These are phyloP conservation scores for Bugula neritina DNA, from an alignment of 2,888 invertebrate genomes.

Conservation along the genomic window DNA sequence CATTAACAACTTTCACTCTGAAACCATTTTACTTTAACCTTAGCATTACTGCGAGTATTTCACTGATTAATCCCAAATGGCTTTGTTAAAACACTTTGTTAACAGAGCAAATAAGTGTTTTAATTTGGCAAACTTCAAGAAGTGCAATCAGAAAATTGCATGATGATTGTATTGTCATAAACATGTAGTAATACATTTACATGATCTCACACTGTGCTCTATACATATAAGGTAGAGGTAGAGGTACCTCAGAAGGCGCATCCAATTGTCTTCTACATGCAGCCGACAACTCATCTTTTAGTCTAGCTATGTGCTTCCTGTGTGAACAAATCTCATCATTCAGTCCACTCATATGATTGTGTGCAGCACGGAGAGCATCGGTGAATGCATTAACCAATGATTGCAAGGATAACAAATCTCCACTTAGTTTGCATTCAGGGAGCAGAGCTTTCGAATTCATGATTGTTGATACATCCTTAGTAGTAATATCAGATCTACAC, in stretches of 20 bases:
- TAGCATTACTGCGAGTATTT: too few species aligned
- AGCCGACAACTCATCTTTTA: conserved; percentile 43
- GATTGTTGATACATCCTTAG: conserved; percentile 8
- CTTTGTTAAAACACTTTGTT: too few species aligned
- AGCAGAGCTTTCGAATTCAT: conserved; percentile 5
- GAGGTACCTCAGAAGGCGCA: conserved; percentile 23
- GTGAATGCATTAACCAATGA: conserved; percentile 46
- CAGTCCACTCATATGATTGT: conserved; percentile 36
- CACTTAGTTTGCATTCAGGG: conserved; percentile 15
- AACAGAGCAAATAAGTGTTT: too few species aligned
- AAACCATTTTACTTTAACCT: too few species aligned
- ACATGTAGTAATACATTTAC: too few species aligned
- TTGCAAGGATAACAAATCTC: conserved; percentile 32
- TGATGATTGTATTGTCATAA: too few species aligned
- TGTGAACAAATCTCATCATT: conserved; percentile 41
- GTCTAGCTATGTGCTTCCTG: conserved; percentile 38
- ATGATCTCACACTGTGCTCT: too few species aligned
- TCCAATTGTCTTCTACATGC: conserved; percentile 39
- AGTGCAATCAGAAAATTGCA: too few species aligned
- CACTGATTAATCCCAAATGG: too few species aligned
- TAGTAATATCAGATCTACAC: conserved; percentile 6
- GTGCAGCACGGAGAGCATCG: conserved; percentile 40
- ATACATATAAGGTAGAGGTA: too few species aligned
- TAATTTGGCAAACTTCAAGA: too few species aligned
- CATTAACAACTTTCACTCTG: too few species aligned